Base-by-base conservation (phyloP, 2,888 invertebrate species). In the Ceriagrion tenellum region DNA sequence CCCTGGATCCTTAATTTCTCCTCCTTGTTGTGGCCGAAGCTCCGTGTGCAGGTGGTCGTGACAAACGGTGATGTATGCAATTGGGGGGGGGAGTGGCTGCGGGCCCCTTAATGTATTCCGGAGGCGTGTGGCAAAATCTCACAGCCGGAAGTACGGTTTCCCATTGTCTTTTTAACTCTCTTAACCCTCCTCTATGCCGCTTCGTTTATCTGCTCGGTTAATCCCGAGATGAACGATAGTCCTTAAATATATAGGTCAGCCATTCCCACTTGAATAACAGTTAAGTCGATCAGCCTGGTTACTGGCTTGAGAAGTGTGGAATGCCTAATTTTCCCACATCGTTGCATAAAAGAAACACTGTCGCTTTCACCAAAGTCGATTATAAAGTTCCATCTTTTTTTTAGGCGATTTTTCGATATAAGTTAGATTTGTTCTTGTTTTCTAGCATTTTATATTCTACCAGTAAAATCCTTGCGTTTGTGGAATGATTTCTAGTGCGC, bases 201-300 rank as follows among this genome's bases (percentile, higher is more conserved):
- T 81, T 74, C 47, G 93, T 93, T 93, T 93, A 93, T 93, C 93
- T 93, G 93, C 91, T 91, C 91, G 59, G 91, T 69, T 93, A 93
- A 93, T 93, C 93, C 93, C 69, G 35, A 93, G 93, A 93, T 93
- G 69, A 93, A 93, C 69, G 93, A 93, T 93, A 69, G 63, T 47
- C 93, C 93, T 74, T 74, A 47, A 40, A 69, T 55, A 93, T 93
- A 93, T 93, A 93, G 93, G 93, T 93, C 93, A 93, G 93, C 40
- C 63, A 69, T 91, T 63, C 63, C 63, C 63, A 93, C 93, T 93
- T 47, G 63, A 74, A 93, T 93, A 63, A 47, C 47, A 74, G 93
- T 40, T 47, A 81, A 30, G 81, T 81, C 35, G 3, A 35, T 35
- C 12, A 35, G 81, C 47, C 47, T 81, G 35, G 35, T 10, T 13